These are phyloP conservation scores for Cheilosia pagana DNA, from an alignment of 2,888 invertebrate genomes.

Conservation along the genomic window DNA sequence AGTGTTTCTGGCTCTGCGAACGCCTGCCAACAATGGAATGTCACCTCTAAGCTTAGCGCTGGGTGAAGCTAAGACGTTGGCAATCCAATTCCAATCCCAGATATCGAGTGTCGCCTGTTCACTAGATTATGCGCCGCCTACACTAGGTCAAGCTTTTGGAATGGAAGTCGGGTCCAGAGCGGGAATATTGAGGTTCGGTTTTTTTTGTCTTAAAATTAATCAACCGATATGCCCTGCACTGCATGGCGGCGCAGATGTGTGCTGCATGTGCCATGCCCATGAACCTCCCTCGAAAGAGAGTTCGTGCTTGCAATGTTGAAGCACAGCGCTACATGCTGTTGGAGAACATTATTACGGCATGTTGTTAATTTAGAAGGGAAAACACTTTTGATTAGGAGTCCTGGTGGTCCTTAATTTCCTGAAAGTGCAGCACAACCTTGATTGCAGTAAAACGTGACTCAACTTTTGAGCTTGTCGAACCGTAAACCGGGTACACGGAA, in stretches of 20 bases:
- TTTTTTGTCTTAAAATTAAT: conserved; percentile 48
- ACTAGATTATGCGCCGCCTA: conserved; percentile 15
- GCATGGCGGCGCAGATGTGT: conserved; percentile 16
- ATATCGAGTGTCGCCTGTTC: conserved; percentile 44
- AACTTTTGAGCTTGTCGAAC: conserved; percentile 41
- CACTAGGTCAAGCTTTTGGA: conserved; percentile 6
- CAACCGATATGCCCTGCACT: conserved; percentile 44
- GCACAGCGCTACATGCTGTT: conserved; percentile 14
- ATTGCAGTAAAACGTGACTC: conserved; percentile 66
- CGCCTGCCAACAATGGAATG: conserved; percentile 20
- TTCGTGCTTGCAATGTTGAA: conserved; percentile 61
- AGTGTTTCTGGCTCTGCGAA: neutral
- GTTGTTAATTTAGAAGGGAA: conserved; percentile 24
- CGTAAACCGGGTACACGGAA: neutral
- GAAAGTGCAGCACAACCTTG: conserved; percentile 55
- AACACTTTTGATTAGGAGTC: conserved; percentile 48
- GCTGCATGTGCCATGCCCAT: conserved; percentile 1
- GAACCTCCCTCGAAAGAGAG: conserved; percentile 36
- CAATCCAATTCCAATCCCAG: conserved; percentile 18
- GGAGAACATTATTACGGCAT: conserved; percentile 50
- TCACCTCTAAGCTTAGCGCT: conserved; percentile 24
- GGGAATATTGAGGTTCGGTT: neutral
- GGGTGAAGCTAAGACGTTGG: conserved; percentile 22
- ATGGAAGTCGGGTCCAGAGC: neutral
- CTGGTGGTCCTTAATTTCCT: conserved; percentile 30